A percentile compares a stretch with the other conserved stretches of the same genome.
Evolutionary conservation across 2,113 vertebrate genomes (phyloP).

Genomic region (Chloropsis hardwickii): DNA sequence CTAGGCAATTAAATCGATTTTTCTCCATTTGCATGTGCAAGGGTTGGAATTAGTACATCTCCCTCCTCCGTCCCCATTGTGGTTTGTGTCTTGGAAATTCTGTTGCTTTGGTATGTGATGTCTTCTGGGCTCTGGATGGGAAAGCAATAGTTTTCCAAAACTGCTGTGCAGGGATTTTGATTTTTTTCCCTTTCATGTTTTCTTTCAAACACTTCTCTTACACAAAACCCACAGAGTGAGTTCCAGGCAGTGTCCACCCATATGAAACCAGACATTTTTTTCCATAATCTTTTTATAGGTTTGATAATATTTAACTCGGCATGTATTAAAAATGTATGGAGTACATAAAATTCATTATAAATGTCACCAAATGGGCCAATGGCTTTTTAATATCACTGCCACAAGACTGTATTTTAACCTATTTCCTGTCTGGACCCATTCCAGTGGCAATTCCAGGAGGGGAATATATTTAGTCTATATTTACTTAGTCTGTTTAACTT

Average conservation of each 20-base stretch:
- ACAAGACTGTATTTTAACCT: slow-evolving; percentile 55
- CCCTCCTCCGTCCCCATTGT: neutral
- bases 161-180: neutral
- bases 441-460: slow-evolving; percentile 61
- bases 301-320: slow-evolving; percentile 55
- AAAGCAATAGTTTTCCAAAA: neutral
- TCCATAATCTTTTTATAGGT: slow-evolving; percentile 60
- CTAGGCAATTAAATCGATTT: neutral
- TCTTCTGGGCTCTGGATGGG: neutral
- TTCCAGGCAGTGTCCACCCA: slow-evolving; percentile 20
- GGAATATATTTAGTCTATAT: slow-evolving; percentile 69
- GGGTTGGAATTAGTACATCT: neutral
- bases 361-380: slow-evolving; percentile 37
- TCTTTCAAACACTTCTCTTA: slow-evolving; percentile 28
- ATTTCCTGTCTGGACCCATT: slow-evolving; percentile 56
- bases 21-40: neutral
- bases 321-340: slow-evolving; percentile 39
- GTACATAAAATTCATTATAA: slow-evolving; percentile 49
- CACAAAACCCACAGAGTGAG: slow-evolving; percentile 22
- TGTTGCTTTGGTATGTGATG: neutral
- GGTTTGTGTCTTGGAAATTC: neutral
- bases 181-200: slow-evolving; percentile 31
- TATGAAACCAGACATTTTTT: slow-evolving; percentile 48
- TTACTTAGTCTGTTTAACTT: slow-evolving; percentile 64
- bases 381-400: slow-evolving; percentile 51